Conservation (phyloP, 2,888 invertebrate genomes). For the Steromphala cineraria region DNA sequence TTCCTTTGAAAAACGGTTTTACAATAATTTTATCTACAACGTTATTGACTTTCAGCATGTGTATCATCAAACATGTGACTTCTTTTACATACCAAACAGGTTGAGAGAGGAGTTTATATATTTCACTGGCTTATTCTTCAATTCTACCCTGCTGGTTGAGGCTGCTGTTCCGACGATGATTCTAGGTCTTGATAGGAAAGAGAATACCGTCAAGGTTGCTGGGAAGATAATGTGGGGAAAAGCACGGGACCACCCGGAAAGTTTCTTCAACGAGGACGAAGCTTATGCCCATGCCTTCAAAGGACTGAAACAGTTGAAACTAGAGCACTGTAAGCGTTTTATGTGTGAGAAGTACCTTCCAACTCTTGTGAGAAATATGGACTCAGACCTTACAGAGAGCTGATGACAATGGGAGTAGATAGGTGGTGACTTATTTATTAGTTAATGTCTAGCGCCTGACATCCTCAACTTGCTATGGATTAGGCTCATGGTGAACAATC, state of each 20-base stretch:
- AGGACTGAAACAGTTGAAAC: neutral
- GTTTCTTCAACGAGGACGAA: neutral
- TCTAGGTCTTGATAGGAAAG: neutral
- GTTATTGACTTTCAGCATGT: neutral
- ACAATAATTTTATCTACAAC: neutral
- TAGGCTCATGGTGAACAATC: too few species aligned
- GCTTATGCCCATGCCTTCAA: neutral
- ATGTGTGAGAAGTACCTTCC: neutral
- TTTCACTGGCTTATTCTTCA: neutral
- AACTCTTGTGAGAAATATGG: neutral
- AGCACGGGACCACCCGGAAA: neutral
- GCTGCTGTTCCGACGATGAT: neutral
- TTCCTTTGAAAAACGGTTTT: neutral
- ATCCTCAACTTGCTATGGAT: too few species aligned
- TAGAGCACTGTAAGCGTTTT: neutral
- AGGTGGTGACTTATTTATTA: too few species aligned
- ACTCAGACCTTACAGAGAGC: too few species aligned
- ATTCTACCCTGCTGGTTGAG: neutral
- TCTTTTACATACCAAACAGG: slow-evolving; percentile 4
- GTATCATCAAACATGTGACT: neutral
- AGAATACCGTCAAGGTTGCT: neutral
- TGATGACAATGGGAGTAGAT: too few species aligned
- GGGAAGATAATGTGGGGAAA: neutral
- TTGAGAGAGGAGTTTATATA: neutral
- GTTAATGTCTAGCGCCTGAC: too few species aligned